Conservation (phyloP, 1,140 invertebrate genomes). For the Ostrea denselamellosa region DNA sequence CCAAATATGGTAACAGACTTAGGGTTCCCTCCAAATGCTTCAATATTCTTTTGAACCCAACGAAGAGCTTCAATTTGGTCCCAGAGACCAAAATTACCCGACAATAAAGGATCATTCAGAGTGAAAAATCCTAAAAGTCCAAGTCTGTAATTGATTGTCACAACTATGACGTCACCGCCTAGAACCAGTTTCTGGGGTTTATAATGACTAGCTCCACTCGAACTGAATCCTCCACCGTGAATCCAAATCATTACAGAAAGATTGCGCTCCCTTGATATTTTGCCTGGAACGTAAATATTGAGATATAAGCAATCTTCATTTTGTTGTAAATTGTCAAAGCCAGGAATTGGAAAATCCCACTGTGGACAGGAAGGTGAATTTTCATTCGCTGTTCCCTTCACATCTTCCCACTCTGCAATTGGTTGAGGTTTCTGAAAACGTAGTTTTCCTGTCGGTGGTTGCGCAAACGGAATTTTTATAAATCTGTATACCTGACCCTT, state of each 20-base stretch:
- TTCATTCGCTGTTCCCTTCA: neutral
- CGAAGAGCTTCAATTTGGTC: conserved; percentile 74
- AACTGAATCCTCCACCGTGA: conserved; percentile 95
- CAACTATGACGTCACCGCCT: conserved; percentile 88
- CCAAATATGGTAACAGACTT: conserved; percentile 72
- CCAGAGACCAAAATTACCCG: conserved; percentile 78
- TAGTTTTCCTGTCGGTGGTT: neutral
- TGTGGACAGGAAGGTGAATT: neutral
- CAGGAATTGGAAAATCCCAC: neutral
- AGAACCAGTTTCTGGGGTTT: conserved; percentile 90
- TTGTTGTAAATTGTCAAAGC: neutral
- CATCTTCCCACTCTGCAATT: neutral
- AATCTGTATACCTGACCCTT: neutral
- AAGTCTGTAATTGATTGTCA: conserved; percentile 95
- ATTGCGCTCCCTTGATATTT: neutral
- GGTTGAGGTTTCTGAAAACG: conserved; percentile 28
- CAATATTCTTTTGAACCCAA: conserved; percentile 79
- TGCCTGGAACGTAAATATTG: conserved; percentile 35
- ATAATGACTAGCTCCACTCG: conserved; percentile 91
- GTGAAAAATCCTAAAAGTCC: conserved; percentile 78
- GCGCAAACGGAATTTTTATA: conserved; percentile 19
- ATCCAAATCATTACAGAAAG: conserved; percentile 38
- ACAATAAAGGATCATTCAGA: conserved; percentile 46
- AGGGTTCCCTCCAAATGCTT: conserved; percentile 82
- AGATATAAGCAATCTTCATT: conserved; percentile 37